Base-by-base conservation (phyloP, 2,113 vertebrate genomes). In the Perca flavescens region DNA sequence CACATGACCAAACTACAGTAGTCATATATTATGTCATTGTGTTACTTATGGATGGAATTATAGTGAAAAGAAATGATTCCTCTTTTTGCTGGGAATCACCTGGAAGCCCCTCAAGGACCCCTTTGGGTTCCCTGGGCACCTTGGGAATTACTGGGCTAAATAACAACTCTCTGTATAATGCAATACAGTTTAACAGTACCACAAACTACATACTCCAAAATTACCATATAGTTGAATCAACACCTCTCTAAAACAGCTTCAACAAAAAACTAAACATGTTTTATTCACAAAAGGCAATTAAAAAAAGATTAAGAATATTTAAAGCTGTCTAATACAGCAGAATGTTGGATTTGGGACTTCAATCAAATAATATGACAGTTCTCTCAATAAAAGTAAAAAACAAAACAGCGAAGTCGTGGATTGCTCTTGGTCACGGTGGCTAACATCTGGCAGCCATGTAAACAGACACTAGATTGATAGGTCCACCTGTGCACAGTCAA, bases 401-500 rank as follows among this genome's bases (percentile, higher is more conserved):
- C 1, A 25, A 74, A 60, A 57, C 16, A 71, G 25, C 65, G 31
- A 64, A 78, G 25, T 61, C 46, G 60, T 61, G 69, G 54, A 76
- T 71, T 64, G 53, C 57, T 86, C 80, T 84, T 80, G 83, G 90
- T 91, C 86, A 77, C 40, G 25, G 82, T 72, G 60, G 84, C 86
- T 77, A 94, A 92, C 95, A 95, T 94, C 94, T 95, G 94, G 90
- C 85, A 88, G 88, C 68, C 64, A 28, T 84, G 84, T 84, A 93
- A 94, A 92, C 88, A 93, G 87, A 65, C 31, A 74, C 43, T 14
- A 84, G 94, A 95, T 94, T 95, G 93, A 95, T 93, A 79, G 90
- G 83, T 86, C 91, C 95, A 94, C 92, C 94, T 95, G 94, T 84
- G 92, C 85, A 61, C 87, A 91, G 85, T 90, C 85, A 88, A 86